phyloP scores from a whole-genome alignment of 1,140 invertebrate species.

The Orchestia grillus region DNA sequence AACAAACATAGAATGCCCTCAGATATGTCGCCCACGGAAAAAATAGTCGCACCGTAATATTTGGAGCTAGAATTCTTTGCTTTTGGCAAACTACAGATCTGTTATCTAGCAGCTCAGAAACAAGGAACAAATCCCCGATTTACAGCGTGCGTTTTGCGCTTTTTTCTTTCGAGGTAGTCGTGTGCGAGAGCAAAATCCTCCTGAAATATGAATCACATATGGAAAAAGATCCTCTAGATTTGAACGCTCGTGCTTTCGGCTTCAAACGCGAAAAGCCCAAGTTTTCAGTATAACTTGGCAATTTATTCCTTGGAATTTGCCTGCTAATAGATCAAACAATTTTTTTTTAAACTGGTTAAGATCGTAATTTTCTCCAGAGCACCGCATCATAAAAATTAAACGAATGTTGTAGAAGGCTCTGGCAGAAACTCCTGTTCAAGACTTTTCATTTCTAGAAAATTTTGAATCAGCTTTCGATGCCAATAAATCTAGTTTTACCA shows the following conservation, averaged over 20 bases:
- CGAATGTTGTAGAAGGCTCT: background rate
- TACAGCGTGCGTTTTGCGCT: background rate
- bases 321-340: background rate
- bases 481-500: background rate
- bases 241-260: background rate
- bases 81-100: background rate
- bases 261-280: background rate
- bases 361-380: background rate
- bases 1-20: background rate
- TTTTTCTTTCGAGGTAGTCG: background rate
- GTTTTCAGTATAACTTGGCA: background rate
- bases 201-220: background rate
- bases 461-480: no score
- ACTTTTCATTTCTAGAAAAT: background rate
- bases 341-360: background rate
- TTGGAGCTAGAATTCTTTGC: background rate
- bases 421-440: no score
- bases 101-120: background rate
- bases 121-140: background rate
- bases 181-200: background rate
- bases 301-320: background rate
- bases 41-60: background rate
- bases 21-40: background rate
- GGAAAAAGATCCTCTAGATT: background rate
- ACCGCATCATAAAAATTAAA: background rate